Evolutionary conservation across 2,113 vertebrate genomes (phyloP).

Genomic region (Myiozetetes cayanensis): DNA sequence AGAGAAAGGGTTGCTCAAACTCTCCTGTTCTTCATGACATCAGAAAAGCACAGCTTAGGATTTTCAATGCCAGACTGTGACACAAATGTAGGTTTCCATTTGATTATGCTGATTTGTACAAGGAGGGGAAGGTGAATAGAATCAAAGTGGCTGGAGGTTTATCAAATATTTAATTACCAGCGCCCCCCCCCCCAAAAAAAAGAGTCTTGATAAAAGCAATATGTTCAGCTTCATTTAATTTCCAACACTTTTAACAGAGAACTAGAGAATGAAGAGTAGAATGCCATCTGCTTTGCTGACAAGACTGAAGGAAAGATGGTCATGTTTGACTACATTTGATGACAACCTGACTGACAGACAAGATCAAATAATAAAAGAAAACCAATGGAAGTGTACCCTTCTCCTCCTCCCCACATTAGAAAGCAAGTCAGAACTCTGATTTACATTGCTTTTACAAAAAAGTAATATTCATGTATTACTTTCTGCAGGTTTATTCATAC

Average conservation of each 20-base stretch:
- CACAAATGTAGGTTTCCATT: background rate
- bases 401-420: background rate
- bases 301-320: background rate
- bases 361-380: background rate
- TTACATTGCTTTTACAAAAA: background rate
- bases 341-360: background rate
- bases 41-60: background rate
- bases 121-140: background rate
- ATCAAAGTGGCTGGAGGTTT: background rate
- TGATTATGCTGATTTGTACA: background rate
- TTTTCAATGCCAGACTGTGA: background rate
- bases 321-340: background rate
- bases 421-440: background rate
- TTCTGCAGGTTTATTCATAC: background rate
- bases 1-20: background rate
- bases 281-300: background rate
- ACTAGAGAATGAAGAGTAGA: background rate
- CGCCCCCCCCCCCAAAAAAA: background rate
- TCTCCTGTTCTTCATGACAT: background rate
- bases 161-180: background rate
- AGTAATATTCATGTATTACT: background rate
- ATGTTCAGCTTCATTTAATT: background rate
- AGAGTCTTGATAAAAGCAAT: background rate
- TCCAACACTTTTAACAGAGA: background rate
- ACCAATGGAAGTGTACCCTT: rapidly evolving